A percentile compares a stretch with the other conserved stretches of the same genome.
Conservation (phyloP, 2,113 vertebrate genomes). For the Ammodytes dubius region DNA sequence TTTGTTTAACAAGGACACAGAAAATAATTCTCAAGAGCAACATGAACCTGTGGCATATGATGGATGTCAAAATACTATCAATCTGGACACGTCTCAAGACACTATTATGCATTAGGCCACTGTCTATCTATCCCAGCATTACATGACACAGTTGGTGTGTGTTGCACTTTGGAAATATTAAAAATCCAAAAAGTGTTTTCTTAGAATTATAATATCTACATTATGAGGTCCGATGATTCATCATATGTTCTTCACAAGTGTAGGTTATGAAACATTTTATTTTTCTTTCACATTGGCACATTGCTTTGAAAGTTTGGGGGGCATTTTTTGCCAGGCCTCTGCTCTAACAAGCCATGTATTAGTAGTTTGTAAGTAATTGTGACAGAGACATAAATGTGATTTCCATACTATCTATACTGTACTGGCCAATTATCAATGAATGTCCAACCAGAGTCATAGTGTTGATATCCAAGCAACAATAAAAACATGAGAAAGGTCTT, state of each 20-base stretch:
- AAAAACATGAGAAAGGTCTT: conserved; percentile 60
- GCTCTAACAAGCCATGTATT: conserved; percentile 31
- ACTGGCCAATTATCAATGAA: conserved; percentile 41
- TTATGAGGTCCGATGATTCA: background rate
- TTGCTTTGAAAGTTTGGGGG: background rate
- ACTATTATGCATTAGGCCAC: background rate
- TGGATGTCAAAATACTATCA: background rate
- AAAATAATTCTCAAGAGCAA: background rate
- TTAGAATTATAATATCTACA: background rate
- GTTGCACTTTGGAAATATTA: background rate
- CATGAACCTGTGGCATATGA: background rate
- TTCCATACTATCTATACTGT: conserved; percentile 25
- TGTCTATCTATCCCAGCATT: background rate
- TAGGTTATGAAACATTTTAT: conserved; percentile 12
- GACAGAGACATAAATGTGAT: conserved; percentile 16
- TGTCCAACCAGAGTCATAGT: conserved; percentile 51
- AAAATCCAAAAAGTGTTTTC: background rate
- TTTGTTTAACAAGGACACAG: background rate
- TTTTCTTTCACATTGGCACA: conserved; percentile 29
- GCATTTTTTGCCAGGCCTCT: conserved; percentile 6
- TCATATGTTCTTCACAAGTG: background rate
- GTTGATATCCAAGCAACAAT: conserved; percentile 63
- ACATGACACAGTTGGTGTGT: conserved; percentile 1
- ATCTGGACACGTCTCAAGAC: background rate
- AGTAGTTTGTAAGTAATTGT: conserved; percentile 38